Conservation (phyloP, 1,140 invertebrate genomes). For the Pentalonia nigronervosa region DNA sequence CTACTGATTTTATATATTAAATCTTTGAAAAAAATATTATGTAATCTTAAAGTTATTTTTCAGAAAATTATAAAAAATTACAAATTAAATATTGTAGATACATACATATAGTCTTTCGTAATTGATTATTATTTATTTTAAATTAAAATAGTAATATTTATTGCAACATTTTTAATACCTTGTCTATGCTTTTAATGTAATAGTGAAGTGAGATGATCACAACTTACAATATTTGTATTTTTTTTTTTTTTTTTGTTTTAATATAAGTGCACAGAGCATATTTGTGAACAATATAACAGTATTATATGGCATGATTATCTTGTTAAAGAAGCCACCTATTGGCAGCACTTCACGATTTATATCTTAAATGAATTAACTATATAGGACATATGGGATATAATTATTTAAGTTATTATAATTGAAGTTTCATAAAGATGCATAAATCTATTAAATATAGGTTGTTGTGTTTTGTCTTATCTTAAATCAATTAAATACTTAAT, state of each 20-base stretch:
- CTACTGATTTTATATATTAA: neutral
- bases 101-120: neutral
- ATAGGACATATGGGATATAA: neutral
- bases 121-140: no score
- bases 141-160: no score
- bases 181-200: no score
- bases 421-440: neutral
- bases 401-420: neutral
- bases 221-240: neutral
- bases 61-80: neutral
- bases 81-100: neutral
- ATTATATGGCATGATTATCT: no score
- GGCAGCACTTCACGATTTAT: neutral
- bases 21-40: neutral
- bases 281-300: neutral
- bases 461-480: neutral
- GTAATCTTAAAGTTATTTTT: no score
- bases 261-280: no score
- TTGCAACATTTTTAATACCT: no score
- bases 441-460: neutral
- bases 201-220: no score
- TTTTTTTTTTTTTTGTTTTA: no score
- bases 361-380: neutral
- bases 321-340: neutral
- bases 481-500: neutral